Percentiles rank a stretch among this genome's conserved stretches.
Conservation (phyloP, 30 jellyfish, hydroid and myxozoan genomes). For the Phacellophora camtschatica region DNA sequence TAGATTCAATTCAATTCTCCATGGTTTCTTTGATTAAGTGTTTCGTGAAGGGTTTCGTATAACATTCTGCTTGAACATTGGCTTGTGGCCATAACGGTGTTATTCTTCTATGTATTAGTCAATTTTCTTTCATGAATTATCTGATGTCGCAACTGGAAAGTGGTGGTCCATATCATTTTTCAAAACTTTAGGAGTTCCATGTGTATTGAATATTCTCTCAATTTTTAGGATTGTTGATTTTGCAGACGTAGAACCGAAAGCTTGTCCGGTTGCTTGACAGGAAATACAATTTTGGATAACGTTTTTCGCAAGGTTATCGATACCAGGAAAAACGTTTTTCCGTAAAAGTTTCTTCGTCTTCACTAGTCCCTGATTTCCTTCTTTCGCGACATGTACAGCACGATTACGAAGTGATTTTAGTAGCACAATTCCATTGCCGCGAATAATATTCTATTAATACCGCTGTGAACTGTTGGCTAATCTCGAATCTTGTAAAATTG, state of each 20-base stretch:
- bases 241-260: conserved; percentile 19
- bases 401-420: conserved; percentile 22
- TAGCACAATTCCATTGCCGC: conserved; percentile 5
- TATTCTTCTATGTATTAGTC: conserved; percentile 32
- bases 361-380: conserved; percentile 39
- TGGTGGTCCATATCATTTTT: conserved; percentile 41
- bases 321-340: conserved; percentile 32
- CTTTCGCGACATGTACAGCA: conserved; percentile 3
- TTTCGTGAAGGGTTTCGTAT: conserved; percentile 20
- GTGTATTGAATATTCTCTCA: not conserved
- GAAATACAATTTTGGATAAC: conserved; percentile 5
- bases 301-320: conserved; percentile 10
- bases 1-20: conserved; percentile 30
- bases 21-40: conserved; percentile 3
- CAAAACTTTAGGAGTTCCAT: conserved; percentile 9
- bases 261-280: conserved; percentile 41
- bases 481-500: conserved; percentile 24
- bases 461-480: conserved; percentile 11
- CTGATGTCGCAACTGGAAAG: conserved; percentile 20
- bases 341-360: conserved; percentile 32
- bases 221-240: conserved; percentile 10
- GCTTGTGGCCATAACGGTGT: conserved; percentile 48
- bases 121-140: conserved; percentile 32
- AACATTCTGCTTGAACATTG: conserved; percentile 30
- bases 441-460: not conserved